Evolutionary conservation across 2,113 vertebrate genomes (phyloP).

Genomic region (Theristicus caerulescens): DNA sequence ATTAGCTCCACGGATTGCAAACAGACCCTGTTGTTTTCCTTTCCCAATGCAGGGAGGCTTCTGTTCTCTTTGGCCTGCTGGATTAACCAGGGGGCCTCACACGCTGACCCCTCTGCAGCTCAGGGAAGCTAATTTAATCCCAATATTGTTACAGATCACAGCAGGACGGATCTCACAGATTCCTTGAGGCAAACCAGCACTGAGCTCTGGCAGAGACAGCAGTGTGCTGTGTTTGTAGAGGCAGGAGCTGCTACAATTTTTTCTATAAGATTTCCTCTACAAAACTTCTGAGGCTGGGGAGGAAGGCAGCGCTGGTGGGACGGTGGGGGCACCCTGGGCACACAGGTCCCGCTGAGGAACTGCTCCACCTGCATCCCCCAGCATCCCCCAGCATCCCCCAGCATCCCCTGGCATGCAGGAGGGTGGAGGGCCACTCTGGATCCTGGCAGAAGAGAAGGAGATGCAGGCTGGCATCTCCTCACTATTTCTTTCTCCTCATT

Average conservation of each 20-base stretch:
- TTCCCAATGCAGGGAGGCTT: slow-evolving; percentile 61
- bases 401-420: not conserved
- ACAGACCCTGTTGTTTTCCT: slow-evolving; percentile 67
- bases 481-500: not conserved
- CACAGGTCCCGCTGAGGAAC: not conserved
- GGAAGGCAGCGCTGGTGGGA: not conserved
- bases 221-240: not conserved
- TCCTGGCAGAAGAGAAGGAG: not conserved
- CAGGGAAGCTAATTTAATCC: slow-evolving; percentile 68
- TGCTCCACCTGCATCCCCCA: not conserved
- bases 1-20: slow-evolving; percentile 64
- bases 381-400: not conserved
- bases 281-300: not conserved
- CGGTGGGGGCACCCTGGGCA: not conserved
- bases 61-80: slow-evolving; percentile 60
- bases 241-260: not conserved
- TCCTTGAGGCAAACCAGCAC: slow-evolving; percentile 46
- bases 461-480: fast-evolving
- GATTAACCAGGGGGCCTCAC: slow-evolving; percentile 58
- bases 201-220: slow-evolving; percentile 1
- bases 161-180: slow-evolving; percentile 48
- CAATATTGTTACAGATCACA: slow-evolving; percentile 64
- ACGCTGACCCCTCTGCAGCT: slow-evolving; percentile 58
- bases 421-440: not conserved
- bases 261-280: not conserved